Conservation (phyloP, 2,888 invertebrate species). For the Augochlorella aurata region DNA sequence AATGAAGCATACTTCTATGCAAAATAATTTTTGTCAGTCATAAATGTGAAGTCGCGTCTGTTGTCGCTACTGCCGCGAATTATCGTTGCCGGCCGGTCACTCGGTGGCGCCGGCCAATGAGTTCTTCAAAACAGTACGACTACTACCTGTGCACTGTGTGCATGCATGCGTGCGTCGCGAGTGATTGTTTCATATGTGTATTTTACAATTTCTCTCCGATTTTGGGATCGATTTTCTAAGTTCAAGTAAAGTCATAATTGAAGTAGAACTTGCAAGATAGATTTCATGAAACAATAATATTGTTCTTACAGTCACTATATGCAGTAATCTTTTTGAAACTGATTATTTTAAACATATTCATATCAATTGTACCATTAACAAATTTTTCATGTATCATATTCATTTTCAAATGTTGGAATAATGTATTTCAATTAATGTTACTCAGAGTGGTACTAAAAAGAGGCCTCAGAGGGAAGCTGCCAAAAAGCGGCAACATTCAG, state of each 20-base stretch:
- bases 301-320: neutral
- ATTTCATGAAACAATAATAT: neutral
- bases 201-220: neutral
- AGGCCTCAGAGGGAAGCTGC: constrained; percentile 76
- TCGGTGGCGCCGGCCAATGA: constrained; percentile 71
- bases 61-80: constrained; percentile 36
- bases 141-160: constrained; percentile 8
- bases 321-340: neutral
- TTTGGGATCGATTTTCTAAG: neutral
- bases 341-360: neutral
- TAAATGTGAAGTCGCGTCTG: neutral
- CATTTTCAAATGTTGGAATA: neutral
- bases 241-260: neutral
- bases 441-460: constrained; percentile 74
- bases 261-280: too few species aligned
- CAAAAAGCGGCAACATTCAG: constrained; percentile 80
- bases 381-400: neutral
- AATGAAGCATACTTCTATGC: neutral
- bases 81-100: constrained; percentile 76
- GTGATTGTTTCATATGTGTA: neutral
- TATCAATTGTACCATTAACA: neutral
- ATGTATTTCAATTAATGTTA: neutral
- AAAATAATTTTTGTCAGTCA: constrained; percentile 37
- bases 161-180: neutral
- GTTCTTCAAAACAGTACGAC: constrained; percentile 54